Conservation (phyloP, 1,140 invertebrate species). For the Piezodorus guildinii region DNA sequence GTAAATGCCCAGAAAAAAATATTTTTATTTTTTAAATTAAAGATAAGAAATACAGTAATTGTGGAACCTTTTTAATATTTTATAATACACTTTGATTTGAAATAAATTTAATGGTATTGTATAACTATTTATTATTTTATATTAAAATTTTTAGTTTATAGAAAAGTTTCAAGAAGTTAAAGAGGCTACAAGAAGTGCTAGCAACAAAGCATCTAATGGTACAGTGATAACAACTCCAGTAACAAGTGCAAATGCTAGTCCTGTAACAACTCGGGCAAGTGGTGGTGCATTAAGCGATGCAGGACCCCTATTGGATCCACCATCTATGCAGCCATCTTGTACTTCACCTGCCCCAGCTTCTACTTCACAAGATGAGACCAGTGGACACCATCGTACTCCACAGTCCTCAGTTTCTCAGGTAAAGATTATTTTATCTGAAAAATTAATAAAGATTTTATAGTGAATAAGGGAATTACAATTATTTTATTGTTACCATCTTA, state of each 20-base stretch:
- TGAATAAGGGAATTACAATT: no score
- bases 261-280: constrained; percentile 52
- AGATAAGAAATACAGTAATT: no score
- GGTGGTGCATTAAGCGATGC: constrained; percentile 23
- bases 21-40: no score
- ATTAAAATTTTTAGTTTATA: constrained; percentile 63
- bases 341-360: constrained; percentile 23
- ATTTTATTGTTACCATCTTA: neutral
- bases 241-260: constrained; percentile 73
- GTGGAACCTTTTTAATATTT: no score
- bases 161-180: constrained; percentile 98
- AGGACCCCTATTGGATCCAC: constrained; percentile 37
- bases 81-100: no score
- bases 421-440: no score
- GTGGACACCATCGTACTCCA: constrained; percentile 20
- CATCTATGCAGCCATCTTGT: constrained; percentile 32
- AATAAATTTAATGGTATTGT: no score
- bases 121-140: neutral
- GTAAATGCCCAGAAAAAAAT: no score
- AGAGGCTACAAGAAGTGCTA: constrained; percentile 70
- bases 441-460: no score
- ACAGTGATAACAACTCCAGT: constrained; percentile 54
- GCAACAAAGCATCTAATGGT: constrained; percentile 53
- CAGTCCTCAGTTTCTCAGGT: constrained; percentile 10
- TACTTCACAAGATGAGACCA: constrained; percentile 24